phyloP scores from a whole-genome alignment of 2,888 invertebrate genomes.

The Hoplodrina blanda region DNA sequence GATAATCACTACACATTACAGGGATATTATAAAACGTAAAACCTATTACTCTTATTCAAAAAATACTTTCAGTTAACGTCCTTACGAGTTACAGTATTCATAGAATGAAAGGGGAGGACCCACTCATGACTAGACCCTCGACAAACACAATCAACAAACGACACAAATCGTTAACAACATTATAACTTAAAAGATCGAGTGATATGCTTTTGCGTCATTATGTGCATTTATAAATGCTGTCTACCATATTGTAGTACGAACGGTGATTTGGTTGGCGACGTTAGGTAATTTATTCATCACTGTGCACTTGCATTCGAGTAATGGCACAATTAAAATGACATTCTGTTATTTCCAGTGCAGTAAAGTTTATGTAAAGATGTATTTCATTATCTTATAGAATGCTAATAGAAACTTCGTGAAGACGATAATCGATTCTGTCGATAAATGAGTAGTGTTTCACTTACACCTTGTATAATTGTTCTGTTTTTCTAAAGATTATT shows the following conservation, averaged over 20 bases:
- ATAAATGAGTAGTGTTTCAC: neutral
- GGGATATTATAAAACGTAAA: neutral
- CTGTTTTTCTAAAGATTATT: too few species aligned
- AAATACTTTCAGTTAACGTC: neutral
- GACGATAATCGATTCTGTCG: slow-evolving; percentile 24
- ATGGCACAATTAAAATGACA: slow-evolving; percentile 70
- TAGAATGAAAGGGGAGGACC: slow-evolving; percentile 30
- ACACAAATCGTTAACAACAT: slow-evolving; percentile 35
- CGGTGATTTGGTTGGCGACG: slow-evolving; percentile 55
- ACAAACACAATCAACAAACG: slow-evolving; percentile 24
- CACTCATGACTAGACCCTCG: neutral
- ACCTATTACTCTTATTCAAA: neutral
- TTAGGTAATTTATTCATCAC: slow-evolving; percentile 62
- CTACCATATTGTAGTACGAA: slow-evolving; percentile 39
- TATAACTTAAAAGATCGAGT: slow-evolving; percentile 36
- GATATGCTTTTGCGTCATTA: slow-evolving; percentile 47
- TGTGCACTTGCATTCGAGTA: slow-evolving; percentile 48
- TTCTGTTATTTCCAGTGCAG: slow-evolving; percentile 47
- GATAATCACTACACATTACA: neutral
- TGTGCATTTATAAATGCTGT: slow-evolving; percentile 49
- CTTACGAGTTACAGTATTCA: slow-evolving; percentile 3
- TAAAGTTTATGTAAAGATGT: slow-evolving; percentile 41
- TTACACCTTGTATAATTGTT: neutral
- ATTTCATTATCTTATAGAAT: slow-evolving; percentile 21
- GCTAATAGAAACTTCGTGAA: slow-evolving; percentile 19